Base-by-base conservation (phyloP, 2,797 vertebrate genomes). In the Pipistrellus pygmaeus region DNA sequence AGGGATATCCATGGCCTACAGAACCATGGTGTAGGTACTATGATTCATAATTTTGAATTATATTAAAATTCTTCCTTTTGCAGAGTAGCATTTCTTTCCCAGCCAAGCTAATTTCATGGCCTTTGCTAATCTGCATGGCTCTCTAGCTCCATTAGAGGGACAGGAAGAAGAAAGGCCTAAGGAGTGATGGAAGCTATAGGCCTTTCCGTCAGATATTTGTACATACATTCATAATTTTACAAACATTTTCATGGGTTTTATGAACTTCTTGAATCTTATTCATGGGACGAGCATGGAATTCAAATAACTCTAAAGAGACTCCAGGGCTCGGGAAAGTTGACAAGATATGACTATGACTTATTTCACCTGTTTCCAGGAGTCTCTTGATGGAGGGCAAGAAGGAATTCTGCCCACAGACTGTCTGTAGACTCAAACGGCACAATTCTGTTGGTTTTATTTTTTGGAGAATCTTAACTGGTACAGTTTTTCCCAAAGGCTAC, bases 101-200 rank as follows among this genome's bases (percentile, higher is more conserved):
- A 72, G 80, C 5, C 60, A 95, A 32, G 38, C 53, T 86, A n/a
- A 85, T 96, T 81, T 72, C 69, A 85, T 46, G 57, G 92, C 25
- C 38, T 73, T 84, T 91, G 77, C 73, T 92, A 73, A 92, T 92
- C 32, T 53, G 35, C 83, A 32, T 60, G 88, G 75, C 51, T 91
- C 35, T 94, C 87, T 23, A 73, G 48, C 88, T 73, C 60, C 46
- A 87, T 77, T 95, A 84, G 55, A 86, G 76, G 60, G 57, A 8
- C 30, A 51, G 55, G 27, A 69, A 32, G 84, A 77, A 88, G 88
- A 77, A 75, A 90, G 86, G 30, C 2, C 60, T 86, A 51, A 76
- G 60, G 38, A 6, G 68, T 38, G n/a, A 51, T 38, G 8, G n/a
- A 80, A 80, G 12, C 23, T 57, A 1, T 69, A 90, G 68, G 73